Conservation (phyloP, 2,888 invertebrate species). For the Drosophila meridionalis region DNA sequence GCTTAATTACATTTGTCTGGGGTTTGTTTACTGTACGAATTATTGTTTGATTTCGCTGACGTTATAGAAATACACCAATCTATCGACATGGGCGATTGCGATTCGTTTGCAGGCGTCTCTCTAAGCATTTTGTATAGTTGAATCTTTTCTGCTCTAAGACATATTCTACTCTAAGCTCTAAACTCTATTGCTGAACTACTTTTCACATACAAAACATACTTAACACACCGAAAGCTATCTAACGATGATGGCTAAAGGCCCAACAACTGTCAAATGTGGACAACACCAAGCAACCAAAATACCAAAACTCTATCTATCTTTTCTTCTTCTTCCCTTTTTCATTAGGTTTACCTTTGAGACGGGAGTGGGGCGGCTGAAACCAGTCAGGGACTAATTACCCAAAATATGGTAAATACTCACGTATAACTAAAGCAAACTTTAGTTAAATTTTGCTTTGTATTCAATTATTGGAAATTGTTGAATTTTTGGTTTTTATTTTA, state of each 20-base stretch:
- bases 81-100: constrained; percentile 57
- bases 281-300: constrained; percentile 47
- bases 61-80: constrained; percentile 82
- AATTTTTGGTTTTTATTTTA: constrained; percentile 8
- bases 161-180: constrained; percentile 43
- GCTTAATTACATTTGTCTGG: constrained; percentile 30
- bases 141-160: constrained; percentile 28
- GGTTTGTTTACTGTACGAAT: constrained; percentile 30
- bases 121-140: constrained; percentile 56
- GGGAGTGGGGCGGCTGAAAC: constrained; percentile 86
- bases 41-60: constrained; percentile 26
- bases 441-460: constrained; percentile 31
- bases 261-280: constrained; percentile 48
- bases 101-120: constrained; percentile 58
- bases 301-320: constrained; percentile 81
- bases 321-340: constrained; percentile 83
- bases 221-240: constrained; percentile 22
- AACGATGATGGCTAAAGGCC: constrained; percentile 9
- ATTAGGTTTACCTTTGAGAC: constrained; percentile 86
- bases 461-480: constrained; percentile 16
- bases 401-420: constrained; percentile 86
- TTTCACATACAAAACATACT: constrained; percentile 18
- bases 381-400: constrained; percentile 86
- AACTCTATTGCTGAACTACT: constrained; percentile 42
- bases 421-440: constrained; percentile 71